phyloP scores from a whole-genome alignment of 2,888 invertebrate species.

The Thyatira batis region DNA sequence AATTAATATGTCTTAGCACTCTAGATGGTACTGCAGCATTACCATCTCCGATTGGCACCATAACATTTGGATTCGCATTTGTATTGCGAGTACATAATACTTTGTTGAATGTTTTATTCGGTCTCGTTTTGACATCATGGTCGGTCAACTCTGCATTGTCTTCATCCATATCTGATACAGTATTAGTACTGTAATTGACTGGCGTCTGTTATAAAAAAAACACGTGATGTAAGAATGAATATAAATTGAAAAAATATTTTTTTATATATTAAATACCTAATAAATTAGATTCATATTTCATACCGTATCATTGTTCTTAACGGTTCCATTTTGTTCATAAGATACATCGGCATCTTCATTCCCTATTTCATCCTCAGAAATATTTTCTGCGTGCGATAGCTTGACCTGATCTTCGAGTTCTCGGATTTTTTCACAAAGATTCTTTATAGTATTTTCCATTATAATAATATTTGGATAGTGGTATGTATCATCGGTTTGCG shows the following conservation, averaged over 20 bases:
- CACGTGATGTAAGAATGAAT: no score
- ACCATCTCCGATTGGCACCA: conserved; percentile 49
- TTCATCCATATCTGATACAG: background rate
- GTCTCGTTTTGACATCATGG: background rate
- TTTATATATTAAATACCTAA: background rate
- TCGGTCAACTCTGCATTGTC: background rate
- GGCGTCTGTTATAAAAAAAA: background rate
- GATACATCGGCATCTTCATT: conserved; percentile 5
- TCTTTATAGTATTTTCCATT: conserved; percentile 41
- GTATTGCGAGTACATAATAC: conserved; percentile 21
- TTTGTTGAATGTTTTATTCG: conserved; percentile 12
- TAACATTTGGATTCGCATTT: conserved; percentile 20
- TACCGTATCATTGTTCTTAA: background rate
- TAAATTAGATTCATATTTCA: background rate
- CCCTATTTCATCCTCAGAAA: conserved; percentile 16
- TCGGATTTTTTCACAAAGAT: conserved; percentile 34
- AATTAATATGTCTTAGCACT: conserved; percentile 66
- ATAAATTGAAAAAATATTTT: no score
- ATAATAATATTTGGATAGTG: conserved; percentile 32
- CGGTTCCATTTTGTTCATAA: background rate
- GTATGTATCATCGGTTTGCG: conserved; percentile 41
- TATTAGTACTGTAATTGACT: background rate
- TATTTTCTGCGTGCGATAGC: conserved; percentile 6
- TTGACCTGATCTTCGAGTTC: conserved; percentile 36
- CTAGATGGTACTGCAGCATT: conserved; percentile 42